These are phyloP conservation scores for Sporophila hypoxantha DNA, from an alignment of 2,113 vertebrate genomes.

Conservation along the genomic window DNA sequence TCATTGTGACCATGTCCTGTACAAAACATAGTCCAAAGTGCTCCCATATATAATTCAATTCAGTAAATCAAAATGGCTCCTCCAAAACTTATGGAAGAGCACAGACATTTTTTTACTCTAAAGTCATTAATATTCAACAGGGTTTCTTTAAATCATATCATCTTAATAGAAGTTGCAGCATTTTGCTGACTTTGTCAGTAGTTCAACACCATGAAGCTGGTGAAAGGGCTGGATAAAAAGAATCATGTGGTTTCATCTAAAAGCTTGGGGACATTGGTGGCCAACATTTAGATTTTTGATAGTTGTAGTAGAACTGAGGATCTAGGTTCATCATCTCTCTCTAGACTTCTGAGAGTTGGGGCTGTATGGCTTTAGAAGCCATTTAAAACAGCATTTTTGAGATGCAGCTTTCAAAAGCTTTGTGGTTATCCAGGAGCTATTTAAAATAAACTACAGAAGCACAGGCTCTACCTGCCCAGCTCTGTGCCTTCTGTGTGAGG, in stretches of 20 bases:
- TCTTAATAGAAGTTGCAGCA: not conserved
- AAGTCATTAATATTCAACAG: not conserved
- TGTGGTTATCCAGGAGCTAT: not conserved
- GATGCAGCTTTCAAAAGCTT: not conserved
- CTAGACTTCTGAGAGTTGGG: not conserved
- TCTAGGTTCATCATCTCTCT: not conserved
- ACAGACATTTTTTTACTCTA: not conserved
- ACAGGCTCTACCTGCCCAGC: not conserved
- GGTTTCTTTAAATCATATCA: conserved; percentile 18
- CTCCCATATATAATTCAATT: not conserved
- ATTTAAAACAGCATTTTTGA: not conserved
- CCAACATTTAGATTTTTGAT: not conserved
- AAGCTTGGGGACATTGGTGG: not conserved
- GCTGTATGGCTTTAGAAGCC: not conserved
- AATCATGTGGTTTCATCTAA: not conserved
- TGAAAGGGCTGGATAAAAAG: not conserved
- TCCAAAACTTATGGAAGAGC: not conserved
- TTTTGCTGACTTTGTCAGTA: not conserved
- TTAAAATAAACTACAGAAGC: not conserved
- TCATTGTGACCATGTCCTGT: not conserved
- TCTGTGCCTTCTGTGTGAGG: not conserved
- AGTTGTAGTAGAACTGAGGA: not conserved
- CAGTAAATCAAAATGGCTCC: not conserved
- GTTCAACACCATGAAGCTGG: not conserved
- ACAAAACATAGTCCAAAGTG: not conserved